phyloP scores from a whole-genome alignment of 1,140 invertebrate genomes.

The Drosophila murphyi region DNA sequence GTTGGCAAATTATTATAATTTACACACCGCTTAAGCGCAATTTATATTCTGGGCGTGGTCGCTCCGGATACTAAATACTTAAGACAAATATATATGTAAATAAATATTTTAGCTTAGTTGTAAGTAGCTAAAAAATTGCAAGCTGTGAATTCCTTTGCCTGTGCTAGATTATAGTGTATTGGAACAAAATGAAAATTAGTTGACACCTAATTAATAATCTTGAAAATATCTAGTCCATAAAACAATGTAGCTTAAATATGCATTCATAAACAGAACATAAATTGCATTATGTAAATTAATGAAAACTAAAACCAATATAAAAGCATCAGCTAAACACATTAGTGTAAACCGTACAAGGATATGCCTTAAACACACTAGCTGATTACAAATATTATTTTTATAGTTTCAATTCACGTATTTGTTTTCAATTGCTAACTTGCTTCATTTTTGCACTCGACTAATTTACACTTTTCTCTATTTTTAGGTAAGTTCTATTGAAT shows the following conservation, averaged over 20 bases:
- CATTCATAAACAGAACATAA: background rate
- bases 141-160: slow-evolving; percentile 19
- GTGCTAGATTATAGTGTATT: slow-evolving; percentile 18
- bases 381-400: slow-evolving; percentile 8
- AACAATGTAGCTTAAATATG: background rate
- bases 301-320: background rate
- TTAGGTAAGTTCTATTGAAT: slow-evolving; percentile 63
- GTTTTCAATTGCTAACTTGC: background rate
- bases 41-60: slow-evolving; percentile 54
- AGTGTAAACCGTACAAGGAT: slow-evolving; percentile 23
- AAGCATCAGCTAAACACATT: slow-evolving; percentile 33
- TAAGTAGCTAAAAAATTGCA: slow-evolving; percentile 25
- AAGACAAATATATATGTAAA: slow-evolving; percentile 48
- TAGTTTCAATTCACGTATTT: slow-evolving; percentile 5
- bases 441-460: slow-evolving; percentile 15
- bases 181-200: background rate
- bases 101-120: slow-evolving; percentile 42
- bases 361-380: slow-evolving; percentile 48
- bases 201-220: background rate
- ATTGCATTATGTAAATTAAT: background rate
- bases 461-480: slow-evolving; percentile 50
- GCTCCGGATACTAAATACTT: slow-evolving; percentile 54
- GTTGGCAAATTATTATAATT: slow-evolving; percentile 70
- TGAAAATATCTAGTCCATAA: background rate
- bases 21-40: slow-evolving; percentile 70